Evolutionary conservation across 2,888 invertebrate genomes (phyloP).

Genomic region (Micropterix aruncella): DNA sequence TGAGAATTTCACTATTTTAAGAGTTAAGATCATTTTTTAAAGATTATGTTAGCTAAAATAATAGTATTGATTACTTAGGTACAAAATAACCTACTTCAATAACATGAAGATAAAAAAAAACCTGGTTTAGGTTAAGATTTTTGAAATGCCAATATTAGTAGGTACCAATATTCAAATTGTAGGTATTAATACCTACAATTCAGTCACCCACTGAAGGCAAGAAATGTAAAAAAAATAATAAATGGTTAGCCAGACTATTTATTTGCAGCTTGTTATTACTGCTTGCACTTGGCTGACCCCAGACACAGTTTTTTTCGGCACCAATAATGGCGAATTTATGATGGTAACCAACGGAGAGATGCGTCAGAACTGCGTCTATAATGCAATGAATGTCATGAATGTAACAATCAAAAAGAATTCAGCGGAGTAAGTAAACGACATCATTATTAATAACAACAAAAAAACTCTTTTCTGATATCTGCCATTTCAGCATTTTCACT

Average conservation of each 20-base stretch:
- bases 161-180: too few species aligned
- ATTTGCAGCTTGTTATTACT: slow-evolving; percentile 46
- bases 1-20: too few species aligned
- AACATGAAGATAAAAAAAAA: too few species aligned
- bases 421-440: slow-evolving; percentile 33
- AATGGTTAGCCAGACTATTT: not conserved
- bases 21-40: too few species aligned
- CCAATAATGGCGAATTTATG: slow-evolving; percentile 58
- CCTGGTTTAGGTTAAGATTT: too few species aligned
- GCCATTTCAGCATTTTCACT: too few species aligned
- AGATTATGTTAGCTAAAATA: too few species aligned
- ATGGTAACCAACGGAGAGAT: slow-evolving; percentile 78
- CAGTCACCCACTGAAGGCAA: not conserved
- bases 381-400: slow-evolving; percentile 41
- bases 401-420: slow-evolving; percentile 51
- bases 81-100: too few species aligned
- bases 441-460: too few species aligned
- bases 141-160: too few species aligned
- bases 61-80: too few species aligned
- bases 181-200: not conserved
- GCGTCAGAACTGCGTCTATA: slow-evolving; percentile 46
- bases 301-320: slow-evolving; percentile 74
- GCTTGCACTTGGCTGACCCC: slow-evolving; percentile 71
- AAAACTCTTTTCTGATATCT: too few species aligned
- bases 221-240: not conserved